phyloP scores from a whole-genome alignment of 2,113 vertebrate genomes.

The Gymnorhina tibicen region DNA sequence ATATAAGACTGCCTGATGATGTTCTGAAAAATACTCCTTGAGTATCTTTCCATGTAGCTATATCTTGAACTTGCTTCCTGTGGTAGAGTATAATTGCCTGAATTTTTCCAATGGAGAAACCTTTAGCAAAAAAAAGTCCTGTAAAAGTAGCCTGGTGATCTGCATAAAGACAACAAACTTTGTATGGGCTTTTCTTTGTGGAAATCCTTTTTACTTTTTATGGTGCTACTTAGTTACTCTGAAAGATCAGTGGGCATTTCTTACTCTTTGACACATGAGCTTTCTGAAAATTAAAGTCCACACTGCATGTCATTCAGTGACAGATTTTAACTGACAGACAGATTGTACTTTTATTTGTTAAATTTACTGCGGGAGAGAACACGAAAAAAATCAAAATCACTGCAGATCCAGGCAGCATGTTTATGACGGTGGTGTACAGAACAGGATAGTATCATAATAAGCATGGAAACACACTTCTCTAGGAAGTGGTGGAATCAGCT shows the following conservation, averaged over 20 bases:
- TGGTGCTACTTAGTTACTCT: not conserved
- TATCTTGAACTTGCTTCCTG: not conserved
- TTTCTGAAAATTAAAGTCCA: not conserved
- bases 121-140: not conserved
- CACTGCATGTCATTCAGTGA: not conserved
- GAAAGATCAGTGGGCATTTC: not conserved
- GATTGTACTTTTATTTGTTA: not conserved
- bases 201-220: not conserved
- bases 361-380: not conserved
- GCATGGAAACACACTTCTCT: not conserved
- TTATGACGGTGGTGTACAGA: not conserved
- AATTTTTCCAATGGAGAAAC: not conserved
- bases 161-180: not conserved
- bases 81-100: not conserved
- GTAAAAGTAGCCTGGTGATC: not conserved
- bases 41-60: not conserved
- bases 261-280: not conserved
- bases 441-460: not conserved
- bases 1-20: not conserved
- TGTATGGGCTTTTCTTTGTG: not conserved
- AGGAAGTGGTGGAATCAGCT: not conserved
- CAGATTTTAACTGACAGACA: not conserved
- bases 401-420: not conserved
- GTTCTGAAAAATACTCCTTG: not conserved
- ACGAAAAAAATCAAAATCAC: not conserved